These are phyloP conservation scores for Brachypteracias leptosomus DNA, from an alignment of 2,113 vertebrate genomes.

Conservation along the genomic window DNA sequence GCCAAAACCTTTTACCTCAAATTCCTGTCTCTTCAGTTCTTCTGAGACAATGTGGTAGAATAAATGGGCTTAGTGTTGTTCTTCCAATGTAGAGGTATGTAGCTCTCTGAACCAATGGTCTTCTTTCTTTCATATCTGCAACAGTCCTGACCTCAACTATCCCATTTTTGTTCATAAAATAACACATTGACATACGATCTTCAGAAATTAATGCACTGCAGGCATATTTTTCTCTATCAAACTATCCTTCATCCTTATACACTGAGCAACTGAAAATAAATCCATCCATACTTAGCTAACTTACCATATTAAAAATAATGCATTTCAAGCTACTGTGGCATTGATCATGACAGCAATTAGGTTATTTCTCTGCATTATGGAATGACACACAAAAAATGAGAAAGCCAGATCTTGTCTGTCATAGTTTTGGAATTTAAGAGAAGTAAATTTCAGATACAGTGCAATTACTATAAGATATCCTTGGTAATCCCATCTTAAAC, in stretches of 20 bases:
- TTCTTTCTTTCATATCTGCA: background rate
- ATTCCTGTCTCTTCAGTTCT: background rate
- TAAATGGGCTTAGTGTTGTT: background rate
- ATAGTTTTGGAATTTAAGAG: background rate
- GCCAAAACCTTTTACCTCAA: background rate
- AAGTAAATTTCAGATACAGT: background rate
- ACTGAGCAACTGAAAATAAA: background rate
- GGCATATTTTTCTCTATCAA: background rate
- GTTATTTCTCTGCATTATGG: background rate
- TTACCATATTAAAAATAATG: background rate
- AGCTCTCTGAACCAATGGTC: background rate
- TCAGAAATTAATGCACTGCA: background rate
- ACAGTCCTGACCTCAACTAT: background rate
- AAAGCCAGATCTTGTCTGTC: background rate
- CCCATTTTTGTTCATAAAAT: background rate
- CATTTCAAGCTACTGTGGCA: background rate
- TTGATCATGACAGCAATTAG: background rate
- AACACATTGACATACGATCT: background rate
- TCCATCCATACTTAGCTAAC: background rate
- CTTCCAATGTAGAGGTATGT: background rate
- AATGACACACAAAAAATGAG: background rate
- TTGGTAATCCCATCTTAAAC: background rate
- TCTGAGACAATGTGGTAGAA: accelerated
- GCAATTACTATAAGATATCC: background rate
- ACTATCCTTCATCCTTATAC: background rate